Evolutionary conservation across 2,113 vertebrate species (phyloP), one percentile per base, ranked within the genome.

Genomic region (Apodemus sylvaticus): DNA sequence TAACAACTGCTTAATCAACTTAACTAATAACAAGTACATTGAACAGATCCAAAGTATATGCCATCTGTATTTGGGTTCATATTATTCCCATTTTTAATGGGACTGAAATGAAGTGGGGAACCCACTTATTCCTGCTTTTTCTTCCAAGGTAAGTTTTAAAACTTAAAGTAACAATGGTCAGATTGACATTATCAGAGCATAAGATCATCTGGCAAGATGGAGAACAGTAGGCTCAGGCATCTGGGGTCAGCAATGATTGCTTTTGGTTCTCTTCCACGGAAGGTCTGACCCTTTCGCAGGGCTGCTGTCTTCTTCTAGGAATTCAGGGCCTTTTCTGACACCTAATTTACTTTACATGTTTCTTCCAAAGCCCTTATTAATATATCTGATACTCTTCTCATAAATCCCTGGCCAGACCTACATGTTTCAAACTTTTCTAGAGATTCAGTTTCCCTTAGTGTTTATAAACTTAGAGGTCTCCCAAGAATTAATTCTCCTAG

Each of bases 1-100:
- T 87, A 24, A 76, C 48, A 94, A 95, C 90, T 94, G 62, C 36
- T 83, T 89, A 82, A 85, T 36, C 31, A 55, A 55, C 34, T 24
- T 34, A 93, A 66, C 11, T 68, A 68, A 62, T 92, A 91, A 79
- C 24, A 90, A 81, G 79, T 92, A 66, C n/a, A 88, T 9, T 42
- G 42, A 95, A 90, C 2, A 94, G 48, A 71, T 64, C 53, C 71
- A 85, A 96, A 86, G 64, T 4, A 70, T 53, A 71, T 13, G 19
- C 42, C 42, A 70, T 42, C 55, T 82, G 22, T 34, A 70, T 24
- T 34, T 24, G 91, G 34, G 78, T 5, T 48, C 3, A 81, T 20
- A 48, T 66, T 86, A 53, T 19, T 91, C 87, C 85, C 77, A 85
- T 22, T 85, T 86, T 64, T n/a, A 10, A 26, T 88, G 88, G 34